phyloP scores from a whole-genome alignment of 2,113 vertebrate genomes.

The Alexandromys fortis region DNA sequence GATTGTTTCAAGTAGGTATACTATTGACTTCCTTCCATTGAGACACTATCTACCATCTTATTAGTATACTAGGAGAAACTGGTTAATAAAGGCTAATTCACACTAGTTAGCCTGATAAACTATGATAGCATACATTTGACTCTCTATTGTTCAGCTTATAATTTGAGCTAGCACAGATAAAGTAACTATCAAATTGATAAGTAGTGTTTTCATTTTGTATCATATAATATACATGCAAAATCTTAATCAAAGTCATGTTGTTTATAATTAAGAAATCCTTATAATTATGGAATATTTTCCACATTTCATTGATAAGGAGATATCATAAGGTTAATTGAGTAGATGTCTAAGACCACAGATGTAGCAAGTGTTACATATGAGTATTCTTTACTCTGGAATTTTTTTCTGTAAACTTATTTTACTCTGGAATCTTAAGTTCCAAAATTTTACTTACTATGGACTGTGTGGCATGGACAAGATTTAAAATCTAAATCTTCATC shows the following conservation, averaged over 20 bases:
- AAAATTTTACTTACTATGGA: neutral
- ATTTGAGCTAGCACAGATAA: neutral
- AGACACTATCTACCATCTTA: neutral
- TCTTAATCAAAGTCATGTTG: neutral
- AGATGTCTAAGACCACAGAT: neutral
- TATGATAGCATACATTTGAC: neutral
- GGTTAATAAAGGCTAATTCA: no score
- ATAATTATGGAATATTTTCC: neutral
- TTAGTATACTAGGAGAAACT: no score
- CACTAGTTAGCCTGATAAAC: neutral
- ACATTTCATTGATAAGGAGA: conserved; percentile 9
- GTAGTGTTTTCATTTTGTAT: neutral
- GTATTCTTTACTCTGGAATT: neutral
- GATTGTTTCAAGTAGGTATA: neutral
- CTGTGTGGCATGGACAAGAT: neutral
- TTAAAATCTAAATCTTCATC: neutral
- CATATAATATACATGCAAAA: neutral
- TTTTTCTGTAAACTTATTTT: neutral
- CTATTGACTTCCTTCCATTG: neutral
- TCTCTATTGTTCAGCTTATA: neutral
- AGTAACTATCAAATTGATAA: neutral
- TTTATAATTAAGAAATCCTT: neutral
- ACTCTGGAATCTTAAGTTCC: neutral
- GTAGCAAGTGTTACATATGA: neutral
- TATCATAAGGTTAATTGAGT: neutral